These are phyloP conservation scores for Danionella cerebrum DNA, from an alignment of 2,113 vertebrate species.

Conservation along the genomic window DNA sequence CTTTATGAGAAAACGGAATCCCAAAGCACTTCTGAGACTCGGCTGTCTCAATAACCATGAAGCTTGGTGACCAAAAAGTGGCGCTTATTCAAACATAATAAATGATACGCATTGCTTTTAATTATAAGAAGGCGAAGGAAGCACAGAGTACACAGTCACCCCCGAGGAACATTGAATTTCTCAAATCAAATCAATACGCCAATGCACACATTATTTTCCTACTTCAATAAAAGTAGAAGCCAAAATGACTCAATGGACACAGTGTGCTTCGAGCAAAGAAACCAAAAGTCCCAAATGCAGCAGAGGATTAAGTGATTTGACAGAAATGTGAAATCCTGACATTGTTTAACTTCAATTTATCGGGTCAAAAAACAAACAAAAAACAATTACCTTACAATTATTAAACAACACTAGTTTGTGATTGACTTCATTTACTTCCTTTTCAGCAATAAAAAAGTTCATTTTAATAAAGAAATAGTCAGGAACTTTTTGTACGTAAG, in stretches of 20 bases:
- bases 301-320: constrained; percentile 6
- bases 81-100: constrained; percentile 34
- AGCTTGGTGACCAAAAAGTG: constrained; percentile 16
- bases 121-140: constrained; percentile 28
- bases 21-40: constrained; percentile 14
- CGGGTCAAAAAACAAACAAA: not conserved
- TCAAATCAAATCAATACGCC: constrained; percentile 36
- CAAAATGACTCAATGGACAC: constrained; percentile 23
- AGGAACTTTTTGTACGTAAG: no score
- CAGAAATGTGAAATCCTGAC: not conserved
- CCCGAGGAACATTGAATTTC: constrained; percentile 29
- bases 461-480: no score
- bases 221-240: constrained; percentile 41
- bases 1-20: constrained; percentile 27
- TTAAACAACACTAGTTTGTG: no score
- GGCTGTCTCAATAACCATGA: constrained; percentile 28
- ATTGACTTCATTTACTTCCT: no score
- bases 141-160: constrained; percentile 11
- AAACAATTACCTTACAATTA: no score
- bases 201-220: constrained; percentile 14
- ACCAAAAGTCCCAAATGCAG: not conserved
- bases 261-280: constrained; percentile 14
- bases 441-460: no score
- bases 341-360: not conserved
- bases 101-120: constrained; percentile 36